These are phyloP conservation scores for Gadopsis marmoratus DNA, from an alignment of 2,797 vertebrate genomes.

Conservation along the genomic window DNA sequence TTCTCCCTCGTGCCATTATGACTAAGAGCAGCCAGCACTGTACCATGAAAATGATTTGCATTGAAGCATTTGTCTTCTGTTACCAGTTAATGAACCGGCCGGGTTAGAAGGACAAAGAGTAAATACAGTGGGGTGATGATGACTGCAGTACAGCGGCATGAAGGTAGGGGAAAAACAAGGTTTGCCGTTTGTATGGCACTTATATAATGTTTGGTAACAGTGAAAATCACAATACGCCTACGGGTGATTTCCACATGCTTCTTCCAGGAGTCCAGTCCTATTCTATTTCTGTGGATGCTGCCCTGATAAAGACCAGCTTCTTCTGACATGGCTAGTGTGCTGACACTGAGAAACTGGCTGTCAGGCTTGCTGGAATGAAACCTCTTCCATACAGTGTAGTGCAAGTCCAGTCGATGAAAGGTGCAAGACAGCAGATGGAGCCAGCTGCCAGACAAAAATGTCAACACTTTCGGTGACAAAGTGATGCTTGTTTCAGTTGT, in stretches of 20 bases:
- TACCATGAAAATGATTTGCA: slow-evolving; percentile 60
- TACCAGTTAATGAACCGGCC: slow-evolving; percentile 32
- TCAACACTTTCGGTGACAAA: not conserved
- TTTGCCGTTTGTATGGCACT: not conserved
- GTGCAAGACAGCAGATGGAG: slow-evolving; percentile 26
- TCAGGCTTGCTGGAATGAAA: slow-evolving; percentile 2
- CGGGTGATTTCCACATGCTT: not conserved
- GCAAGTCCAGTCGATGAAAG: slow-evolving; percentile 7
- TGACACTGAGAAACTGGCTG: slow-evolving; percentile 12
- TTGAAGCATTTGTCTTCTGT: slow-evolving; percentile 55
- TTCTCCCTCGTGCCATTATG: slow-evolving; percentile 24
- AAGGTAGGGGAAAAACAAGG: not conserved
- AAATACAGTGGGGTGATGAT: not conserved
- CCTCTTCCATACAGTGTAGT: not conserved
- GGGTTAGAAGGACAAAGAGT: not conserved
- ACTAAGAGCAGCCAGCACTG: slow-evolving; percentile 30
- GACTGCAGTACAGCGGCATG: not conserved
- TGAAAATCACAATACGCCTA: not conserved
- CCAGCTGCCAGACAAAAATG: slow-evolving; percentile 8
- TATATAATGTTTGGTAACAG: not conserved
- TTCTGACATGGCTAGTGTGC: not conserved
- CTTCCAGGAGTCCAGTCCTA: not conserved
- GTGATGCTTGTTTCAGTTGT: not conserved
- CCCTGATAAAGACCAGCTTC: slow-evolving; percentile 1
- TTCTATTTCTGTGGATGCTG: slow-evolving; percentile 36